These are phyloP conservation scores for Corythornis madagascariensis DNA, from an alignment of 2,113 vertebrate genomes.

Conservation along the genomic window DNA sequence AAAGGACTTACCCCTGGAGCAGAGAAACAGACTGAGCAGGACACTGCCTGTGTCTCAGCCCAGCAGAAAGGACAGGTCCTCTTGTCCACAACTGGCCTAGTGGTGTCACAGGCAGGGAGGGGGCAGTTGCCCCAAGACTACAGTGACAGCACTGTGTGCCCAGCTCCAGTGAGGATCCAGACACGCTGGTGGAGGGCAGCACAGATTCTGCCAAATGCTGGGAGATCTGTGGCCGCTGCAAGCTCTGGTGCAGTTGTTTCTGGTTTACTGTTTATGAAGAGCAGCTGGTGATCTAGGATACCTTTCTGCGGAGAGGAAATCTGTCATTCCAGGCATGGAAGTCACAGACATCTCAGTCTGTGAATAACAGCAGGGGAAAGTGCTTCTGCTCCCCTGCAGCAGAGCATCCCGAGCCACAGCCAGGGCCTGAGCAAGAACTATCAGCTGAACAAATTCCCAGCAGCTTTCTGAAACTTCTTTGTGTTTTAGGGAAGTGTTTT, in stretches of 20 bases:
- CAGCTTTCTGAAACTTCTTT: neutral
- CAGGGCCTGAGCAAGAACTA: neutral
- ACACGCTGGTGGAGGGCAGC: neutral
- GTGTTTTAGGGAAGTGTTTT: neutral
- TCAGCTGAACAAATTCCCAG: neutral
- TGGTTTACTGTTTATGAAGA: neutral
- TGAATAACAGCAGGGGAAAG: neutral
- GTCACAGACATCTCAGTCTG: neutral
- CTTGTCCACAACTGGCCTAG: fast-evolving
- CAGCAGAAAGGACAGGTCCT: neutral
- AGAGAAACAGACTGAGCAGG: neutral
- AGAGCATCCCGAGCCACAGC: neutral
- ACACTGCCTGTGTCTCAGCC: neutral
- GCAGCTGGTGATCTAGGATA: neutral
- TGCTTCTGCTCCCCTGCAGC: neutral
- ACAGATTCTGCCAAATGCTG: neutral
- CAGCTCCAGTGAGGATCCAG: neutral
- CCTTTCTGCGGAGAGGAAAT: neutral
- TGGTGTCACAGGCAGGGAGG: fast-evolving
- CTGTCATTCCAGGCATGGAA: neutral
- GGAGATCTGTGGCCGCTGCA: neutral
- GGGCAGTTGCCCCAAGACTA: neutral
- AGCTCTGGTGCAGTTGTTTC: neutral
- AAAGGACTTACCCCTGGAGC: neutral
- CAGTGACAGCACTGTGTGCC: fast-evolving